A percentile compares a stretch with the other conserved stretches of the same genome.
Conservation (phyloP, 2,888 invertebrate genomes). For the Xestia sexstrigata region DNA sequence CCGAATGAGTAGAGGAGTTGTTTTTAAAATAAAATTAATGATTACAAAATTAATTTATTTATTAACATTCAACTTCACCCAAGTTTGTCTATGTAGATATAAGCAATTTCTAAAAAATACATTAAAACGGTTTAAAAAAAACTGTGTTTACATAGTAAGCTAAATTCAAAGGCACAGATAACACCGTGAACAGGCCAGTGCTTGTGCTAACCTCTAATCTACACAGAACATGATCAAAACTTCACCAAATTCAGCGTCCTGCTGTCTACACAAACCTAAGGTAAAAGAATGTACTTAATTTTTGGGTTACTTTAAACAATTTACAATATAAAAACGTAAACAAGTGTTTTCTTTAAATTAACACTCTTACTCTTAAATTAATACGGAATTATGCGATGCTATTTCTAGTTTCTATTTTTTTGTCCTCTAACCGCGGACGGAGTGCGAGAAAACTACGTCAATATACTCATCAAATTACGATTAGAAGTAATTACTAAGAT, state of each 20-base stretch:
- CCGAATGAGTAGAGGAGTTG: neutral
- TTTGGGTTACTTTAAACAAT: slow-evolving; percentile 22
- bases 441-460: slow-evolving; percentile 42
- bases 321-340: slow-evolving; percentile 10
- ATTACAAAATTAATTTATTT: slow-evolving; percentile 54
- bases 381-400: slow-evolving; percentile 55
- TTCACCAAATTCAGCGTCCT: slow-evolving; percentile 14
- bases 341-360: slow-evolving; percentile 15
- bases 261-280: slow-evolving; percentile 8
- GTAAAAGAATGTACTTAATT: slow-evolving; percentile 50
- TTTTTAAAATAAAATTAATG: slow-evolving; percentile 29
- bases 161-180: slow-evolving; percentile 61
- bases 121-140: slow-evolving; percentile 39
- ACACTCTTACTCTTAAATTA: slow-evolving; percentile 26
- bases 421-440: slow-evolving; percentile 53
- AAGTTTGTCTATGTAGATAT: slow-evolving; percentile 38
- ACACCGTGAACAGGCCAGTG: slow-evolving; percentile 48
- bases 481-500: neutral
- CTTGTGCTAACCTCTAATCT: slow-evolving; percentile 53
- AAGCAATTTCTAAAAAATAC: slow-evolving; percentile 49
- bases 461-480: slow-evolving; percentile 16
- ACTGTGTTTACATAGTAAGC: slow-evolving; percentile 50
- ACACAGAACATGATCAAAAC: slow-evolving; percentile 20
- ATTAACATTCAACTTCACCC: slow-evolving; percentile 54
- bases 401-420: slow-evolving; percentile 29